phyloP scores from a whole-genome alignment of 2,797 vertebrate genomes.

The Vultur gryphus region DNA sequence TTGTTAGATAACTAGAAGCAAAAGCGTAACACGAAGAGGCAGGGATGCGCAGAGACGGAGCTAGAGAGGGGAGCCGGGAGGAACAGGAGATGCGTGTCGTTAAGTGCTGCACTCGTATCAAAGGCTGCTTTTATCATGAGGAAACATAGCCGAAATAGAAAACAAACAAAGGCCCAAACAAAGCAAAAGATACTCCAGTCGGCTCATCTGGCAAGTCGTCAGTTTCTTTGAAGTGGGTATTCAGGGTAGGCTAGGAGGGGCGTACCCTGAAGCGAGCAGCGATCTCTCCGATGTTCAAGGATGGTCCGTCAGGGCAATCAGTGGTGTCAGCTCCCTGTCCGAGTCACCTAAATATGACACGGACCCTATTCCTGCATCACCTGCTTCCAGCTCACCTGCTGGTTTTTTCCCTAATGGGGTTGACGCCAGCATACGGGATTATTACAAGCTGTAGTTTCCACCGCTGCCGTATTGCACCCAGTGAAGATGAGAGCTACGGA shows the following conservation, averaged over 20 bases:
- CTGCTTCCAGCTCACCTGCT: not conserved
- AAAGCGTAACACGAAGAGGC: not conserved
- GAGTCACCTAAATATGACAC: accelerated
- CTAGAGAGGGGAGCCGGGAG: not conserved
- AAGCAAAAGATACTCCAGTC: not conserved
- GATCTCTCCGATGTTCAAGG: accelerated
- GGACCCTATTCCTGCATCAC: not conserved
- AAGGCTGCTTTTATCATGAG: constrained; percentile 3
- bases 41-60: not conserved
- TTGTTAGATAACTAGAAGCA: not conserved
- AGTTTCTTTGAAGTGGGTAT: not conserved
- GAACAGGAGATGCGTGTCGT: accelerated
- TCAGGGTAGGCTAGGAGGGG: not conserved
- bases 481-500: not conserved
- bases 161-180: not conserved
- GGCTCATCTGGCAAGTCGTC: not conserved
- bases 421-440: accelerated
- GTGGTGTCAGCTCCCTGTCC: not conserved
- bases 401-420: not conserved
- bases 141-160: not conserved
- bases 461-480: accelerated
- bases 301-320: not conserved
- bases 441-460: not conserved
- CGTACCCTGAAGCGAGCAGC: not conserved
- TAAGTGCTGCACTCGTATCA: not conserved